These are phyloP conservation scores for Pseudorectes ferrugineus DNA, from an alignment of 2,113 vertebrate species.

Conservation along the genomic window DNA sequence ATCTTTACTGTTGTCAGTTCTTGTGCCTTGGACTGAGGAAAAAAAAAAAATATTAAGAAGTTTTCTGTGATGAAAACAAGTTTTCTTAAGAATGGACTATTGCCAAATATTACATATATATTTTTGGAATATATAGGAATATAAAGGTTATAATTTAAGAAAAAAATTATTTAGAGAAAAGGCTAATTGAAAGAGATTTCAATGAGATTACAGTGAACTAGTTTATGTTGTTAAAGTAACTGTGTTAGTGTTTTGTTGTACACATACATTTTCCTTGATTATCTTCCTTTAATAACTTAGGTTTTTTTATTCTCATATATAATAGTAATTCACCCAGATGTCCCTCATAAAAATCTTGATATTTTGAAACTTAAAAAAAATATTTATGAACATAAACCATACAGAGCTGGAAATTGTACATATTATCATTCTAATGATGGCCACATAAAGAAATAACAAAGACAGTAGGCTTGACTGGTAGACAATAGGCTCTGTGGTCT, in stretches of 20 bases:
- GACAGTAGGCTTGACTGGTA: background rate
- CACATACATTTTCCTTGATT: background rate
- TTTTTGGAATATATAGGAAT: no score
- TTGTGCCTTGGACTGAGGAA: conserved; percentile 89
- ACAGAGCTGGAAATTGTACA: background rate
- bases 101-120: background rate
- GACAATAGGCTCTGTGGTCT: background rate
- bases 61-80: background rate
- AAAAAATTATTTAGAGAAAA: background rate
- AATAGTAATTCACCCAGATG: background rate
- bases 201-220: background rate
- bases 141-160: background rate
- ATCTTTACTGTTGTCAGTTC: conserved; percentile 96
- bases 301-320: background rate
- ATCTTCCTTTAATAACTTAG: background rate
- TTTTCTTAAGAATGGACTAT: background rate
- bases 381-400: background rate
- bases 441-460: background rate
- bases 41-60: background rate
- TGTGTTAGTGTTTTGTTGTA: background rate
- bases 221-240: background rate
- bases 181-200: background rate
- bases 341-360: background rate
- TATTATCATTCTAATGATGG: background rate
- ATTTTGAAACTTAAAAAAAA: background rate